Conservation (phyloP, 2,113 vertebrate species). For the Maccullochella peelii region DNA sequence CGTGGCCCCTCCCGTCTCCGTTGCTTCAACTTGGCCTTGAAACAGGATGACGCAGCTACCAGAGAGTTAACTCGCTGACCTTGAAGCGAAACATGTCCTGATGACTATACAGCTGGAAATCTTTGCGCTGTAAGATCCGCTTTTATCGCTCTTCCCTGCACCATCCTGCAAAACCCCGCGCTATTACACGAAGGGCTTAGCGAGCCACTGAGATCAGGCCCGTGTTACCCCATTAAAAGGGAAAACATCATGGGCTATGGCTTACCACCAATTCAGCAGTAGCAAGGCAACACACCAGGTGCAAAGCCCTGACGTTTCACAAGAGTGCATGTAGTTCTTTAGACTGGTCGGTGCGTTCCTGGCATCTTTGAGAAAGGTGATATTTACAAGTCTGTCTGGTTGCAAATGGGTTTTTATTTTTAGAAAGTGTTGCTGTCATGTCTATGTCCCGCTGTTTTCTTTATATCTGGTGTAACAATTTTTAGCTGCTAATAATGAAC, state of each 20-base stretch:
- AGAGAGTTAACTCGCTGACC: constrained; percentile 74
- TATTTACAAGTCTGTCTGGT: constrained; percentile 69
- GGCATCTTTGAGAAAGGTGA: constrained; percentile 63
- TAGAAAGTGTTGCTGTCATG: constrained; percentile 43
- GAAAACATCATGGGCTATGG: constrained; percentile 35
- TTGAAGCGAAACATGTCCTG: constrained; percentile 65
- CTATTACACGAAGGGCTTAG: constrained; percentile 47
- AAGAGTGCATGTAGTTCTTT: constrained; percentile 44
- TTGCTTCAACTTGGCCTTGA: constrained; percentile 82
- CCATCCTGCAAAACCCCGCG: constrained; percentile 42
- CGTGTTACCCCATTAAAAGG: constrained; percentile 52
- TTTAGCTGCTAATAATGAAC: neutral
- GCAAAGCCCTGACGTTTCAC: constrained; percentile 71
- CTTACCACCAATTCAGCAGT: constrained; percentile 61
- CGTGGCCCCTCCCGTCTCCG: constrained; percentile 65
- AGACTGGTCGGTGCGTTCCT: constrained; percentile 36
- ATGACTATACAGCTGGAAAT: constrained; percentile 66
- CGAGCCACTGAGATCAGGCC: constrained; percentile 48
- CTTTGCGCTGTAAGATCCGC: constrained; percentile 21
- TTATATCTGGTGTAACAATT: neutral
- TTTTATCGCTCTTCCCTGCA: constrained; percentile 41
- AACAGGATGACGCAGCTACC: constrained; percentile 78
- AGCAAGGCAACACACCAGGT: constrained; percentile 71
- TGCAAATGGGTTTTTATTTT: constrained; percentile 59
- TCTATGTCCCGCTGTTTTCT: neutral